Base-by-base conservation (phyloP, 2,113 vertebrate species). In the Aegithalos caudatus region DNA sequence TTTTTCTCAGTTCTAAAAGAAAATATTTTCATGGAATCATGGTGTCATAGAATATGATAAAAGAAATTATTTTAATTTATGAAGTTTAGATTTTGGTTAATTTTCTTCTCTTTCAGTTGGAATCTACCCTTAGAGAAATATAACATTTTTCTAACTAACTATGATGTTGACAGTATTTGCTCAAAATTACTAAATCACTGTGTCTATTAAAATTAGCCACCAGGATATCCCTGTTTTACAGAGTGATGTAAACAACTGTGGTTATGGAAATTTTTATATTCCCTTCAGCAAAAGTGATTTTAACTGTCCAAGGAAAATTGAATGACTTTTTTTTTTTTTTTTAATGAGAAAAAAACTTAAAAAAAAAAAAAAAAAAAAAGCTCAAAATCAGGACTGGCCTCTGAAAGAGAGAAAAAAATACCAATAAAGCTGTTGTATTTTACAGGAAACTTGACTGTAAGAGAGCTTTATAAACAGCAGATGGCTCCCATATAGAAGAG, bases 401-500 rank as follows among this genome's bases (percentile, higher is more conserved):
- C 44, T 45, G 60, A 83, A 71, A 92, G 77, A 57, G 53, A 53
- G 29, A 44, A 73, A 45, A 58, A 54, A 95, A 12, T 37, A 29
- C 11, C 81, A 48, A 81, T 67, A 72, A 92, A 88, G 40, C 10
- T 35, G 38, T 57, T 80, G 85, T 94, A 90, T 97, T 97, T 97
- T 97, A 96, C 92, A 93, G 89, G 89, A 93, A 97, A 97, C 77
- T 62, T 92, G 94, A 94, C 93, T 90, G 94, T 97, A 97, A 97
- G 94, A 94, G 94, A 92, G 78, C 47, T 92, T 97, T 96, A 95
- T 96, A 98, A 96, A 97, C 94, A 97, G 96, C 97, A 98, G 96
- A 98, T 98, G 97, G 96, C 94, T 98, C 97, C 94, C 93, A 97
- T 93, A 88, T 94, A 96, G 93, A 97, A 97, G 90, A 97, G 95